Base-by-base conservation (phyloP, 2,797 vertebrate species). In the Glyptemys insculpta region DNA sequence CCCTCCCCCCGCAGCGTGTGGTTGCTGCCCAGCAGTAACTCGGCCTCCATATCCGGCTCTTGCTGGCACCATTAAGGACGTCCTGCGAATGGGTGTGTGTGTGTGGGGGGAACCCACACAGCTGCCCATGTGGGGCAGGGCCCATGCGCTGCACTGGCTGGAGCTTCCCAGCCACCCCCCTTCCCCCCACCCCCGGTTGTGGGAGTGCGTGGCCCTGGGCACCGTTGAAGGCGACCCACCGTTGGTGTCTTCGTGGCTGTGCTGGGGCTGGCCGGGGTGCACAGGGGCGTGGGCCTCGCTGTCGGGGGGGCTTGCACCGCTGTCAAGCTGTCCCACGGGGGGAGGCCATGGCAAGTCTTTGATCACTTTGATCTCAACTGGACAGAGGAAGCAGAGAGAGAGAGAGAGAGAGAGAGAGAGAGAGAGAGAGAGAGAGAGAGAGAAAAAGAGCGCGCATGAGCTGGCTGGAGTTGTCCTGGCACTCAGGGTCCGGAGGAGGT, bases 351-450 rank as follows among this genome's bases (percentile, higher is more conserved):
- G 99, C 97, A 99, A 99, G 98, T 99, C 99, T 99, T 99, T 99
- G 98, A 99, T 99, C 98, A 99, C 99, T 99, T 99, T 99, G 99
- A 99, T 99, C 99, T 99, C 99, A 98, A 99, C 99, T 99, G 99
- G 98, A 98, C 95, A 96, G 87, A 86, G 87, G 93, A 83, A 92
- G 82, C 83, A 81, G 23, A 31, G 68, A 95, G 94, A 96, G 86
- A 89, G 49, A 91, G 81, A 88, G 94, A 86, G 93, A 94, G 81
- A 98, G 87, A 98, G 90, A 97, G 91, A 96, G 90, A 52, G 52
- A 21, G 53, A 54, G 53, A 9, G n/a, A n/a, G n/a, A n/a, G n/a
- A n/a, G n/a, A n/a, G n/a, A n/a, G n/a, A n/a, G n/a, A n/a, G n/a
- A n/a, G n/a, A n/a, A n/a, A 5, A 8, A 52, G 52, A 12, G 49